These are phyloP conservation scores for Diorhabda carinulata DNA, from an alignment of 1,140 invertebrate genomes.

Conservation along the genomic window DNA sequence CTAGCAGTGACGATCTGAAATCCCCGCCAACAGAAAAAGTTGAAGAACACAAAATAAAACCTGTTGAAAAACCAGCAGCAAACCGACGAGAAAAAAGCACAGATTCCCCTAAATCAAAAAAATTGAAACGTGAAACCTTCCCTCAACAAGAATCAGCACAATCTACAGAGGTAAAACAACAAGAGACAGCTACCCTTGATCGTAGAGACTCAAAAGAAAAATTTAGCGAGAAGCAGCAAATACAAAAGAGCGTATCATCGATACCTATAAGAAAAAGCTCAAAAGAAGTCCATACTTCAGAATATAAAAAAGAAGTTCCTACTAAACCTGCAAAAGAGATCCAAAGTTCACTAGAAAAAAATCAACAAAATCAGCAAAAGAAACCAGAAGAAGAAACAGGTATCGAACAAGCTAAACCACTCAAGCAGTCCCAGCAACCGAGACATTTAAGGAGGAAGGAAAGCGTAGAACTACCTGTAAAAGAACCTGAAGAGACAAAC, in stretches of 20 bases:
- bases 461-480: conserved; percentile 10
- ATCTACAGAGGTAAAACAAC: background rate
- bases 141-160: background rate
- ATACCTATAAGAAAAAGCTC: conserved; percentile 10
- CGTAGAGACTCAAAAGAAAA: background rate
- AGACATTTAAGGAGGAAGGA: background rate
- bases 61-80: conserved; percentile 17
- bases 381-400: conserved; percentile 5
- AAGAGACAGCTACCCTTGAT: background rate
- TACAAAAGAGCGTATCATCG: background rate
- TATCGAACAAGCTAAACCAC: background rate
- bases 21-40: conserved; percentile 33
- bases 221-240: background rate
- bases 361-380: background rate
- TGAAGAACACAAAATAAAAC: conserved; percentile 30
- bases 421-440: background rate
- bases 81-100: background rate
- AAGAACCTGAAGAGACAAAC: background rate
- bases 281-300: conserved; percentile 14
- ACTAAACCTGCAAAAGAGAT: background rate
- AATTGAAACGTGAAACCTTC: conserved; percentile 4
- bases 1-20: conserved; percentile 61
- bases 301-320: conserved; percentile 12
- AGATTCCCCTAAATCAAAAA: conserved; percentile 7
- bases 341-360: no score